Evolutionary conservation across 2,797 vertebrate species (phyloP).

Genomic region (Cirrhinus molitorella): DNA sequence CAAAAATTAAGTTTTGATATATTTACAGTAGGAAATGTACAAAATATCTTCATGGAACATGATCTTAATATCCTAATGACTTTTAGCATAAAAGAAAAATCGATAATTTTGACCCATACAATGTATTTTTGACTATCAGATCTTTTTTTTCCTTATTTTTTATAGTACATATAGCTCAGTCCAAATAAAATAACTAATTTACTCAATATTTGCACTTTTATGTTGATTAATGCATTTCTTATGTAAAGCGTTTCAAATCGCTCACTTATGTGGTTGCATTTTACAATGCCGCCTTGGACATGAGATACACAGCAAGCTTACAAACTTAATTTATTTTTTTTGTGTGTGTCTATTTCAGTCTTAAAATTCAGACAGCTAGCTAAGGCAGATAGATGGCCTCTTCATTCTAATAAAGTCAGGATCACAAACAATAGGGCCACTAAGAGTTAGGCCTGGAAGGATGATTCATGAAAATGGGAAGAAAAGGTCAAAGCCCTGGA

Average conservation of each 20-base stretch:
- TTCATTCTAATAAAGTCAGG: conserved; percentile 48
- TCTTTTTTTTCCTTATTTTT: no score
- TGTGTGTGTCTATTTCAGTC: conserved; percentile 31
- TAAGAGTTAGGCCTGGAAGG: conserved; percentile 26
- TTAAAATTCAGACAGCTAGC: conserved; percentile 53
- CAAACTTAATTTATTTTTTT: neutral
- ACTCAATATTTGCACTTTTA: neutral
- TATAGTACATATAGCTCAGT: no score
- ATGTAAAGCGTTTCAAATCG: neutral
- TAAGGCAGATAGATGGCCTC: conserved; percentile 51
- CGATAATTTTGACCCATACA: no score
- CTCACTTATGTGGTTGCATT: neutral
- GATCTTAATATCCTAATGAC: no score
- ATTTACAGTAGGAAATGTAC: no score
- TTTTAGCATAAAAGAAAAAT: no score
- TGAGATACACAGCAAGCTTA: neutral
- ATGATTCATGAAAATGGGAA: conserved; percentile 35
- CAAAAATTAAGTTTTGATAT: no score
- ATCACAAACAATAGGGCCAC: conserved; percentile 41
- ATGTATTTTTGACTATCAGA: no score
- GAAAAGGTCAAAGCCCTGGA: neutral
- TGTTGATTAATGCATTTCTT: neutral
- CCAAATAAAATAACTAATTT: no score
- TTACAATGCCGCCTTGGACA: neutral
- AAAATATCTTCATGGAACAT: no score